Evolutionary conservation across 2,797 vertebrate species (phyloP).

Genomic region (Dendrocincla tyrannina): DNA sequence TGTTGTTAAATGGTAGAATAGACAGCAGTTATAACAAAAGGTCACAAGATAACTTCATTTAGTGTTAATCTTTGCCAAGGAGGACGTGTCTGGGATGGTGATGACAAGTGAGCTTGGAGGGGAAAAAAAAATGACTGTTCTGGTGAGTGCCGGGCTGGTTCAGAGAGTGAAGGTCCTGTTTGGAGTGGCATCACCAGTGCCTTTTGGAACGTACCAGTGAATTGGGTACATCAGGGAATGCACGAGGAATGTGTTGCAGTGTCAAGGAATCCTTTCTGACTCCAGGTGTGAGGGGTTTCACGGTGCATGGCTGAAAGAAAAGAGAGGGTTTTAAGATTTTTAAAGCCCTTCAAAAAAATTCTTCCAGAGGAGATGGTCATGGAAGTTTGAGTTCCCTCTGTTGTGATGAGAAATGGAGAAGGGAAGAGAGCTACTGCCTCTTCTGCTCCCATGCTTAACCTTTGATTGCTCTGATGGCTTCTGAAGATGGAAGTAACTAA

Average conservation of each 20-base stretch:
- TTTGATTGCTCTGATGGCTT: neutral
- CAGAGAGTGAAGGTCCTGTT: neutral
- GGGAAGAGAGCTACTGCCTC: neutral
- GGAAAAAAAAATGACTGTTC: neutral
- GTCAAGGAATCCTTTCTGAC: neutral
- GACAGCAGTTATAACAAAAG: neutral
- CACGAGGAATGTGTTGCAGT: neutral
- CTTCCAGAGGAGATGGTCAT: neutral
- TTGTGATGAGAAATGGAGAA: neutral
- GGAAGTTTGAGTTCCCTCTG: neutral
- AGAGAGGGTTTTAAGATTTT: neutral
- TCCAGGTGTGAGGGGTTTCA: neutral
- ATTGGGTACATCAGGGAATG: neutral
- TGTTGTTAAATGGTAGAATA: neutral
- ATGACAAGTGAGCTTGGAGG: neutral
- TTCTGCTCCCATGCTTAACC: neutral
- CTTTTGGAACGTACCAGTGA: neutral
- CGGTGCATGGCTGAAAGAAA: neutral
- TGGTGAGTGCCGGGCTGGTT: neutral
- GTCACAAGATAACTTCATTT: neutral
- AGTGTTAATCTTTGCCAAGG: neutral
- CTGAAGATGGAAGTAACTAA: neutral
- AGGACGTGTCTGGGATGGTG: neutral
- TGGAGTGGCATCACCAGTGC: neutral
- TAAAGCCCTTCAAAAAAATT: neutral